Evolutionary conservation across 1,140 invertebrate species (phyloP), one percentile per base, ranked within the genome.

Genomic region (Vanessa atalanta): DNA sequence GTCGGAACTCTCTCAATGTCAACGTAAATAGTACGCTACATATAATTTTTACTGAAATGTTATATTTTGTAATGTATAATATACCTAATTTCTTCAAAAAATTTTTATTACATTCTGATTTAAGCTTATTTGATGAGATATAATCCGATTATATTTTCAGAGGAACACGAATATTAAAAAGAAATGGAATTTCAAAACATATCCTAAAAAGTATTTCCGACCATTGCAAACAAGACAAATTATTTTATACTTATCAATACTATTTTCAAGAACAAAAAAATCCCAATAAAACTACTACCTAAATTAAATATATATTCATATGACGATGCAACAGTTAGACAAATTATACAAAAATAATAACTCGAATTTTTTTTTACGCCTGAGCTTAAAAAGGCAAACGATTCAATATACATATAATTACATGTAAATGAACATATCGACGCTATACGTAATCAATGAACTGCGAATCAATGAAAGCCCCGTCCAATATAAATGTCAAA

Each of bases 1-100:
- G 75, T 63, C 64, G 65, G 50, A 72, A 73, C 75, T 80, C 70
- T 71, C 73, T 76, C 68, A 77, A 73, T 79, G 79, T 81, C 77
- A 79, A 77, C 73, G 77, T 70, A 72, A 65, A 66, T 70, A 57
- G 50, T 63, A 15, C 72, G 50, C 37, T 63, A 67, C 15, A 43
- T 69, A 77, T 77, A 69, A 71, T 79, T 76, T 79, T 76, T 74
- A 43, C 20, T 55, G 70, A 51, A 72, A 75, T 64, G 72, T 71
- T 78, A 50, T 61, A 66, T 61, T 67, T 71, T 65, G 14, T 48
- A 60, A 51, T 51, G 47, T 53, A 61, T 55, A 20, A 70, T 31
- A 31, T 70, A n/a, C n/a, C n/a, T n/a, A 8, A 8, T 50, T 50
- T 23, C 14, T 8, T 60, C 0, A 15, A 47, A n/a, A 47, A 23